These are phyloP conservation scores for Athalia cordata DNA, from an alignment of 2,888 invertebrate genomes.

Conservation along the genomic window DNA sequence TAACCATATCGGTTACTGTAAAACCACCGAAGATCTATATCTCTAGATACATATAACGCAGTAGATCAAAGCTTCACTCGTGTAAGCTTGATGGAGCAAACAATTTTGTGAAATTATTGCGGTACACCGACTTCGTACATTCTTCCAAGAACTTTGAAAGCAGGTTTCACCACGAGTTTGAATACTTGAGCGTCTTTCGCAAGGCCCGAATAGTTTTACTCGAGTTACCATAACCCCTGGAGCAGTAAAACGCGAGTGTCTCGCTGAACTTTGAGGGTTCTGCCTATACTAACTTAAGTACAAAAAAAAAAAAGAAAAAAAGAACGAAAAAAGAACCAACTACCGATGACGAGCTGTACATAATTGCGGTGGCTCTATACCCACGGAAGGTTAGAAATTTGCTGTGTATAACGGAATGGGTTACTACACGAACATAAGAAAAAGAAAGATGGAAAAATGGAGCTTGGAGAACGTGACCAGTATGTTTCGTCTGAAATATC, in stretches of 20 bases:
- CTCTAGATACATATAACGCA: neutral
- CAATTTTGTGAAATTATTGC: constrained; percentile 27
- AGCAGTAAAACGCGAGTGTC: neutral
- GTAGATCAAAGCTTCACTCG: neutral
- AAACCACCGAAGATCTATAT: neutral
- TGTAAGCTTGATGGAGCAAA: neutral
- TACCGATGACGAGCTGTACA: too few species aligned
- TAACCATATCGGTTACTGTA: too few species aligned
- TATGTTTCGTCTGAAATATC: too few species aligned
- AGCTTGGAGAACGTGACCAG: too few species aligned
- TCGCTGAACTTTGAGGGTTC: neutral
- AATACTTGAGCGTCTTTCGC: constrained; percentile 22
- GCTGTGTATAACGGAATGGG: too few species aligned
- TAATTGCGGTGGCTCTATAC: too few species aligned
- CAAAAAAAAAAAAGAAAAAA: neutral
- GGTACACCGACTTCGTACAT: constrained; percentile 25
- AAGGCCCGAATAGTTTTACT: constrained; percentile 27
- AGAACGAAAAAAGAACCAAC: neutral
- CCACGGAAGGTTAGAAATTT: too few species aligned
- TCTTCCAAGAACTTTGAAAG: constrained; percentile 23
- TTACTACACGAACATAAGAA: too few species aligned
- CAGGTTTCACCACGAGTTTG: constrained; percentile 18
- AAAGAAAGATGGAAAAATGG: too few species aligned
- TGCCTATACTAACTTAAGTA: too few species aligned
- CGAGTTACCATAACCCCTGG: neutral